Evolutionary conservation across 2,888 invertebrate species (phyloP), one percentile per base, ranked within the genome.

Genomic region (Parthenolecanium corni): DNA sequence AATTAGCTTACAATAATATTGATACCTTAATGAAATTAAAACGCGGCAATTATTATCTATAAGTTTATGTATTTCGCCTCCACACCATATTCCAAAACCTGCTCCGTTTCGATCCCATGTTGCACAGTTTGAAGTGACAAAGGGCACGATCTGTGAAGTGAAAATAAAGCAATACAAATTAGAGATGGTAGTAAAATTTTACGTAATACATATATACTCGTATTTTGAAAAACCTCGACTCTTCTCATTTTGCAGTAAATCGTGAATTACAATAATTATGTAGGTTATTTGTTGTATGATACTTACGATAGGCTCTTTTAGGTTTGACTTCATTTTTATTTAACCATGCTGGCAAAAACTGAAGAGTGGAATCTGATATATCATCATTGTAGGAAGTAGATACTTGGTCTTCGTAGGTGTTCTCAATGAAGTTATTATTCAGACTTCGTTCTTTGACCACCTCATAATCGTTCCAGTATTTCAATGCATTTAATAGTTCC

Each of bases 121-220:
- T 82, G 75, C 83, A 83, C 66, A 83, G 81, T 75, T 83, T 83
- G 73, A 83, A 82, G 69, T 82, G 82, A 72, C 83, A 83, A 58
- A 82, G 76, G 36, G 80, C 77, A 79, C 81, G 79, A 73, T 80
- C 82, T 82, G 75, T 53, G 42, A 53, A 20, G 57, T 65, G 1
- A 3, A 62, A 44, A n/a, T n/a, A n/a, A 31, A n/a, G 23, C 6
- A 21, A n/a, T n/a, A 31, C 31, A 31, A 31, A 31, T 6, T 31
- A 31, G 4, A 31, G 31, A 14, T 16, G 44, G 6, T 9, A 42
- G 14, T 42, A 42, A 4, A 38, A 38, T 42, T 4, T 42, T 4
- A 42, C 44, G 44, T 14, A 16, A 14, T n/a, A n/a, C n/a, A n/a
- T n/a, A n/a, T n/a, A n/a, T n/a, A n/a, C n/a, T n/a, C n/a, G n/a